phyloP scores from a whole-genome alignment of 2,113 vertebrate genomes.

The Chroicocephalus ridibundus region DNA sequence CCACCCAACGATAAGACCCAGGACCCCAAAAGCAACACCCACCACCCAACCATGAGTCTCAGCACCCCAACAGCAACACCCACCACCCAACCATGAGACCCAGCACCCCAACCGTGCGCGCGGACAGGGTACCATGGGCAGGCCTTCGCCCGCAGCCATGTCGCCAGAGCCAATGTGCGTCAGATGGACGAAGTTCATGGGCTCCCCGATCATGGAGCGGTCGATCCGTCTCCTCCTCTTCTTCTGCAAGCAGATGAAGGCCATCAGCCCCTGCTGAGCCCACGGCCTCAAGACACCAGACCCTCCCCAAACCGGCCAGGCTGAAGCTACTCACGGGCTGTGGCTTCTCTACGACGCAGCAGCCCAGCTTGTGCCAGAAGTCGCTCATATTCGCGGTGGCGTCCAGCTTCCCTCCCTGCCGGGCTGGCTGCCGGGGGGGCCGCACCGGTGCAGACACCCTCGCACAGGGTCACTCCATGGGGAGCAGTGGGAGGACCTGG shows the following conservation, averaged over 20 bases:
- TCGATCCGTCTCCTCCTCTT: constrained; percentile 88
- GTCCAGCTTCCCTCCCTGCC: constrained; percentile 50
- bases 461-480: neutral
- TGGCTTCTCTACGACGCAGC: constrained; percentile 90
- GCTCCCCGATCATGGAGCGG: constrained; percentile 91
- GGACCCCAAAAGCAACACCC: no score
- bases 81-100: neutral
- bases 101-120: accelerated
- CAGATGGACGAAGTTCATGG: constrained; percentile 92
- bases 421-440: neutral
- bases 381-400: constrained; percentile 84
- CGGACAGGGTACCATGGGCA: constrained; percentile 75
- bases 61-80: accelerated
- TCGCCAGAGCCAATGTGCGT: constrained; percentile 93
- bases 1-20: no score
- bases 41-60: accelerated
- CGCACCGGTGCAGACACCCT: neutral
- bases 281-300: accelerated
- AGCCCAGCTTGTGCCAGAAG: constrained; percentile 96
- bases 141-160: constrained; percentile 79
- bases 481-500: neutral
- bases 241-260: constrained; percentile 59
- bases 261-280: accelerated
- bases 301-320: accelerated
- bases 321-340: constrained; percentile 80